Evolutionary conservation across 2,888 invertebrate genomes (phyloP), one percentile per base, ranked within the genome.

Genomic region (Drosophila paucipuncta): DNA sequence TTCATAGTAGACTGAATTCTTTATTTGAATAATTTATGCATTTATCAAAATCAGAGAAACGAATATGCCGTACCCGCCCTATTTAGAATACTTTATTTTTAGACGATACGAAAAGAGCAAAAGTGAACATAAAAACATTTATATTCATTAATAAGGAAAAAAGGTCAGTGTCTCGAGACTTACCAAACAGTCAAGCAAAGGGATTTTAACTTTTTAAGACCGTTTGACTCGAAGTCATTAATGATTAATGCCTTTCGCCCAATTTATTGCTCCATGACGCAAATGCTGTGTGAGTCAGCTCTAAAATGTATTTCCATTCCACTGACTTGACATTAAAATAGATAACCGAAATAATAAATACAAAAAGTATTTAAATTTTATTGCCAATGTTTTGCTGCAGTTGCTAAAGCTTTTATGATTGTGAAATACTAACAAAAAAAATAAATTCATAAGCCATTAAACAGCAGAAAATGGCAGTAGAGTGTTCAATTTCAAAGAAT

Each of bases 391-490:
- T 76, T 60, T 57, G 72, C 68, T 53, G 68, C 79, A 66, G 52
- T 75, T 78, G 65, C 49, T 28, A 71, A 59, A 60, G 52, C 50
- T 37, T 65, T 76, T 63, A 71, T 35, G 66, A 57, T 43, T 59
- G 52, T 43, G 35, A 72, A 64, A 60, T 35, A 47, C 35, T 16
- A 39, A 37, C 58, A 41, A 68, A 67, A 65, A 41, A 64, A 39
- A 39, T 33, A 16, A 70, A 76, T 75, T 71, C 54, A 72, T 67
- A 72, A 58, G 49, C 78, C 61, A 72, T 76, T 69, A 67, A 72
- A 43, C 62, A 67, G 16, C 13, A 11, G 4, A 39, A 57, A 63
- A 37, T 39, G n/a, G 0, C 10, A n/a, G 22, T 11, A 39, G 11
- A 11, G 22, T 16, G 50, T 81, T 52, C 50, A 33, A 33, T 35